phyloP scores from a whole-genome alignment of 2,888 invertebrate genomes.

The Lasioglossum morio region DNA sequence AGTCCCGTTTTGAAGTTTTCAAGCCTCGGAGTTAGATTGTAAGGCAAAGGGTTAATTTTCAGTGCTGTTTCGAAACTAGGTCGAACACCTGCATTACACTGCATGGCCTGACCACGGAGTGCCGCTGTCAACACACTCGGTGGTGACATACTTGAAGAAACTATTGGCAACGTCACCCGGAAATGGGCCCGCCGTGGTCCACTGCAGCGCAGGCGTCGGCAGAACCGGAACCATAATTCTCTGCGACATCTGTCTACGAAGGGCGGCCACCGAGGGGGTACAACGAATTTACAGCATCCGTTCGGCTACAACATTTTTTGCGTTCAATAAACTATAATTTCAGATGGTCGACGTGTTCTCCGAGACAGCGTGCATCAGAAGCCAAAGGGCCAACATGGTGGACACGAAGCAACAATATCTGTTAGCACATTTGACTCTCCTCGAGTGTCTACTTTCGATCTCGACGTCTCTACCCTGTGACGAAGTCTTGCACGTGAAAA shows the following conservation, averaged over 20 bases:
- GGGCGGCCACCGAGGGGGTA: constrained; percentile 83
- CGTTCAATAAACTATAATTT: background rate
- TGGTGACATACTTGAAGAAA: constrained; percentile 82
- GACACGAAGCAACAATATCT: constrained; percentile 84
- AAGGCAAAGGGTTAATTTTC: background rate
- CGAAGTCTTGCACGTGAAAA: constrained; percentile 73
- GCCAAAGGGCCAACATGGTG: constrained; percentile 78
- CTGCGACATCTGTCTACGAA: constrained; percentile 86
- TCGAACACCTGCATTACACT: constrained; percentile 85
- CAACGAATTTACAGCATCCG: background rate
- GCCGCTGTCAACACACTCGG: constrained; percentile 82
- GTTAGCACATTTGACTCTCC: constrained; percentile 84
- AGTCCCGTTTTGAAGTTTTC: background rate
- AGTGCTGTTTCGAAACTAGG: constrained; percentile 72
- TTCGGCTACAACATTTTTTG: background rate
- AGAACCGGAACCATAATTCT: constrained; percentile 87
- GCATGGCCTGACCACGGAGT: constrained; percentile 86
- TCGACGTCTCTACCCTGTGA: constrained; percentile 82
- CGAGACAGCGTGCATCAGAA: constrained; percentile 68
- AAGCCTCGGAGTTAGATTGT: background rate
- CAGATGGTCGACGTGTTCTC: constrained; percentile 75
- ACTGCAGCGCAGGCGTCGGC: constrained; percentile 88
- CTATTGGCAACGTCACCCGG: constrained; percentile 81
- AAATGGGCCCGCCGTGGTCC: constrained; percentile 85
- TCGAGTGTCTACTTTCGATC: constrained; percentile 83